Evolutionary conservation across 2,797 vertebrate genomes (phyloP), one percentile per base, ranked within the genome.

Genomic region (Pitangus sulphuratus): DNA sequence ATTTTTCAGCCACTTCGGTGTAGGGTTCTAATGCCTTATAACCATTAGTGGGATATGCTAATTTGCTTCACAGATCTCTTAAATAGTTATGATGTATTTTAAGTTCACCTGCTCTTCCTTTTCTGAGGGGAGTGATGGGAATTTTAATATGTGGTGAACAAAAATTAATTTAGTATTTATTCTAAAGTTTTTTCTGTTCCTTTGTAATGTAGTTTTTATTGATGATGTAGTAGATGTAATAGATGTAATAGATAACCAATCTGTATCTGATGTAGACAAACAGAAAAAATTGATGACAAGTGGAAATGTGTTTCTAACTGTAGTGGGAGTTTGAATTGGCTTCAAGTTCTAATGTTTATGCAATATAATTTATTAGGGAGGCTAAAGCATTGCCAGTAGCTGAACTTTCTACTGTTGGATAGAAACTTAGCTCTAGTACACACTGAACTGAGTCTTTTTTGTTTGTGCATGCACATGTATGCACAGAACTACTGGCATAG

Each of bases 281-380:
- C 14, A 65, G 22, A 70, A 91, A 89, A 84, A 93, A 91, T 2
- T 37, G 65, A 96, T 89, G 93, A 94, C 72, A 93, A 92, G 81
- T 69, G 30, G 22, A 96, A 93, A 88, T 90, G 64, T 95, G 80
- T 93, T 97, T 93, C 91, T 93, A 94, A 96, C 89, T 93, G 80
- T 39, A 90, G 54, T 48, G 74, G 92, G 72, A 95, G 42, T 89
- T 76, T 91, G 68, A 96, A 51, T 44, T 94, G 82, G 82, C 77
- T 95, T 97, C 58, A 87, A 91, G 58, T 84, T 94, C 31, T 86
- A 85, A 95, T 91, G 50, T 81, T 95, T 96, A 90, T 89, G 39
- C n/a, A 84, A 28, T 79, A 91, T 85, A 90, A 97, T 84, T 95
- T 94, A 94, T 90, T 89, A 78, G 58, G 82, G n/a, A 93, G 48